Evolutionary conservation across 2,888 invertebrate species (phyloP), one percentile per base, ranked within the genome.

Genomic region (Caenorhabditis uteleia): DNA sequence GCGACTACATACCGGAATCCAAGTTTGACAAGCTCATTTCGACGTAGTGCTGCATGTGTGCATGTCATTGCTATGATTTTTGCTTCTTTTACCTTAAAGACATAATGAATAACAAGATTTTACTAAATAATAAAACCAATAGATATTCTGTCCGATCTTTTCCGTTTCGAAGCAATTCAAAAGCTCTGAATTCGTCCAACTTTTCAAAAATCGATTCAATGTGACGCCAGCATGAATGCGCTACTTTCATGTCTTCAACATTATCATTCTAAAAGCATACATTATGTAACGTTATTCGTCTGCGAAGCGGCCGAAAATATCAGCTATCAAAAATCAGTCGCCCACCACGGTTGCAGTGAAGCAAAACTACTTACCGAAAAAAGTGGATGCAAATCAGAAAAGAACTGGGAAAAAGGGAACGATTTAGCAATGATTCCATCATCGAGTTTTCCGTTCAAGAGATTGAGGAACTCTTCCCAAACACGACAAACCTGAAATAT

Each of bases 11-110:
- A 98, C 85, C 93, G 92, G 85, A 95, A 95, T 88, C 84, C 61
- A 68, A 79, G 72, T 26, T 75, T 77, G 45, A 98, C 97, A 3
- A 99, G 87, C 84, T 99, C 98, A 48, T 93, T 90, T 26, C 98
- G 88, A 83, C 97, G 95, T 12, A 99, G 87, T 0, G 98, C 98
- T 1, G 98, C 98, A 85, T 99, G 98, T 0, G 98, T 99, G 86
- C 98, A 99, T 0, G 98, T 99, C 98, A 99, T 99, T 1, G 98
- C 98, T 76, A 99, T 98, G 53, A 99, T 95, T 86, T 97, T 98
- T 0, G 98, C 97, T 84, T 99, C 98, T 83, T 80, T 79, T n/a
- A 80, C 77, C 79, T 79, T 43, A 21, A 75, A 62, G 56, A 27
- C 23, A 47, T 14, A n/a, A 21, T 5, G 25, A 7, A 6, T 25